Evolutionary conservation across 2,797 vertebrate species (phyloP), one percentile per base, ranked within the genome.

Genomic region (Eurystomus glaucurus): DNA sequence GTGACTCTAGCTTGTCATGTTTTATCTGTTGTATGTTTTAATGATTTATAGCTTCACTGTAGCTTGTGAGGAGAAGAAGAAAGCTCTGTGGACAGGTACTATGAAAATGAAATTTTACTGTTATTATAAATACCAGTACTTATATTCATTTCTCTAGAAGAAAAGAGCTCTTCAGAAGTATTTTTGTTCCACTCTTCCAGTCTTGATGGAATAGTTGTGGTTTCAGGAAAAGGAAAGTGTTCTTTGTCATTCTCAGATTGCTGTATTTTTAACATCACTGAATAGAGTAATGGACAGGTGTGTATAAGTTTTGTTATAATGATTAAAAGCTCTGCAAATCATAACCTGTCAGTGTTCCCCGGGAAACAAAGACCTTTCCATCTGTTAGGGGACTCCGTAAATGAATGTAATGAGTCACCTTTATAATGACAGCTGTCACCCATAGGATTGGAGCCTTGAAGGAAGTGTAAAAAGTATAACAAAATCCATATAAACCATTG

Each of bases 361-460:
- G 48, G 69, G 93, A 98, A 98, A 97, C 57, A 97, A 97, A 97
- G 94, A 95, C 94, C 89, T 88, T 96, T 93, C 96, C 97, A 95
- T 98, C 95, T 98, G 97, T 96, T 98, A 84, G 61, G 70, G 71
- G 75, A 96, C 90, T 97, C 87, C 79, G 58, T 90, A 95, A 96
- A 97, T 92, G 65, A 97, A 68, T 92, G 79, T 88, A 98, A 97
- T 83, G 95, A 98, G 96, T 97, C 94, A 97, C 92, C 96, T 98
- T 96, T 97, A 97, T 98, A 98, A 97, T 97, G 94, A 92, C 97
- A 98, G 95, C 95, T 98, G 96, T 95, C 96, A 97, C 70, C 78
- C 4, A 8, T 60, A 96, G 52, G 93, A 97, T 96, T 72, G 88
- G 72, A 98, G 78, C 68, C 82, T 96, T 76, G 50, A 97, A 97